Evolutionary conservation across 2,113 vertebrate genomes (phyloP).

Genomic region (Bungarus multicinctus): DNA sequence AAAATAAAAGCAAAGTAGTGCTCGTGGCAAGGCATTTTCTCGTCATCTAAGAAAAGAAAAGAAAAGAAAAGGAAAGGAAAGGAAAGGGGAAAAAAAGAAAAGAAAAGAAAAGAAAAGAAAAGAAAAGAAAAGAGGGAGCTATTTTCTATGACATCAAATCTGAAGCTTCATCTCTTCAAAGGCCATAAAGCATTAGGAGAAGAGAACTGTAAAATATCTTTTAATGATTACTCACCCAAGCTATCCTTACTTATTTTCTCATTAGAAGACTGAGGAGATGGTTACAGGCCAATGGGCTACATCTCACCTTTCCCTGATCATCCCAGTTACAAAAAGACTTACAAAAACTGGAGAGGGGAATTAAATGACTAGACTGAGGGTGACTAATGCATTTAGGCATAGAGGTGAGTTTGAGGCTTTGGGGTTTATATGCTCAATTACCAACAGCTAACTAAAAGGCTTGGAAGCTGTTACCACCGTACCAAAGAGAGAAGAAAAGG

Average conservation of each 20-base stretch:
- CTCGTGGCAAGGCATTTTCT: neutral
- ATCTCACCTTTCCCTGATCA: neutral
- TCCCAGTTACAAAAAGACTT: neutral
- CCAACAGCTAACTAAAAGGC: neutral
- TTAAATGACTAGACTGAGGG: neutral
- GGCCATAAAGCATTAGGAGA: neutral
- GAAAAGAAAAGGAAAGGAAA: neutral
- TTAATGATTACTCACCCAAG: neutral
- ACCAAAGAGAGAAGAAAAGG: neutral
- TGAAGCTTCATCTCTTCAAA: neutral
- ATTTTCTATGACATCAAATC: neutral
- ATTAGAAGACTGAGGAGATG: neutral
- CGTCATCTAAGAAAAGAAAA: neutral
- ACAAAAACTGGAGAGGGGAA: neutral
- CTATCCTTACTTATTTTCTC: neutral
- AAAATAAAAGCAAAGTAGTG: neutral
- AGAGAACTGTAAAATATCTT: neutral
- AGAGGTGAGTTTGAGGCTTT: neutral
- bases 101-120: neutral
- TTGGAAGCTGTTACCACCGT: neutral
- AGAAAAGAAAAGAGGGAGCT: neutral
- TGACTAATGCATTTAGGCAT: neutral
- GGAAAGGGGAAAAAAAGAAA: no score
- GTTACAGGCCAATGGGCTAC: neutral
- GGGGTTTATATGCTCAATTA: neutral